Evolutionary conservation across 2,113 vertebrate genomes (phyloP).

Genomic region (Dasypus novemcinctus): DNA sequence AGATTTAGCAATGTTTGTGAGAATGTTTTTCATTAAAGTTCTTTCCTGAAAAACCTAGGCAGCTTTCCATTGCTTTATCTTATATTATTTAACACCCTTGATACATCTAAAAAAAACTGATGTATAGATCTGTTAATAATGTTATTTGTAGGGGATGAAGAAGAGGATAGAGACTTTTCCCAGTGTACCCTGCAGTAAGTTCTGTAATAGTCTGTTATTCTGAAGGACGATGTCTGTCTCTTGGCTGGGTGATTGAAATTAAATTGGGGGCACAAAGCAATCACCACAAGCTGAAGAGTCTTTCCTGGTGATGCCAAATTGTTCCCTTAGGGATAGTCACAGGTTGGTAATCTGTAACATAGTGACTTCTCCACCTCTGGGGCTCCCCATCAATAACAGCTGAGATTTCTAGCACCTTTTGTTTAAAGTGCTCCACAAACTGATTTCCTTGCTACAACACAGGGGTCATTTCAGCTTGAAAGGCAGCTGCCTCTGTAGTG

Average conservation of each 20-base stretch:
- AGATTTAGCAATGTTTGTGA: conserved; percentile 50
- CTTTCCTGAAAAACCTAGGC: conserved; percentile 39
- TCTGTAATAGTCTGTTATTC: conserved; percentile 70
- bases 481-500: conserved; percentile 52
- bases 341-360: conserved; percentile 66
- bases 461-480: conserved; percentile 58
- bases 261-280: conserved; percentile 76
- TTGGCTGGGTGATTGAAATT: conserved; percentile 76
- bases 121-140: conserved; percentile 59
- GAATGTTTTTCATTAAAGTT: conserved; percentile 62
- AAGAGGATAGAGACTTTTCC: conserved; percentile 52
- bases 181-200: conserved; percentile 59
- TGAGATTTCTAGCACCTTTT: conserved; percentile 70
- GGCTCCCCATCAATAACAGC: conserved; percentile 72
- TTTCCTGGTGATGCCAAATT: conserved; percentile 65
- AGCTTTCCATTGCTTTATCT: conserved; percentile 49
- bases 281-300: conserved; percentile 66
- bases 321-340: conserved; percentile 68
- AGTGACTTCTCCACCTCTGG: conserved; percentile 71
- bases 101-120: conserved; percentile 48
- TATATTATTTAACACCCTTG: conserved; percentile 59
- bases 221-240: conserved; percentile 69
- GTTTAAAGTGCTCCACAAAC: conserved; percentile 67
- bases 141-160: conserved; percentile 50
- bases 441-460: conserved; percentile 60